Conservation (phyloP, 1,140 invertebrate species). For the Yoshiicerus persimilis region DNA sequence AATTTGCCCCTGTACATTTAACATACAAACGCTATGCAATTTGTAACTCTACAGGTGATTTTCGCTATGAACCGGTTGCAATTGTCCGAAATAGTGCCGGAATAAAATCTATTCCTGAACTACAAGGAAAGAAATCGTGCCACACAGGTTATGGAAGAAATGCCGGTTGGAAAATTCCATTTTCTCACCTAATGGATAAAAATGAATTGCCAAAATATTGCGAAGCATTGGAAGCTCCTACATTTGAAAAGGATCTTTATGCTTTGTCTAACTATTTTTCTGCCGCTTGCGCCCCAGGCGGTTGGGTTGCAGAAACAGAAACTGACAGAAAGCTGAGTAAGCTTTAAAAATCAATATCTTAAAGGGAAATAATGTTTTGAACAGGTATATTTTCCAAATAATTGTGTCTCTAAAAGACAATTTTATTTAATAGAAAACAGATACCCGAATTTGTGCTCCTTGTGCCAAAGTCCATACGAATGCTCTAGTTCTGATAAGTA, state of each 20-base stretch:
- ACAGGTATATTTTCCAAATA: neutral
- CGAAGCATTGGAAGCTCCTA: conserved; percentile 65
- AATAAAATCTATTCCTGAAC: conserved; percentile 64
- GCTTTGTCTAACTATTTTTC: conserved; percentile 71
- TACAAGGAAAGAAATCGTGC: conserved; percentile 73
- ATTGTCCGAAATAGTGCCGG: conserved; percentile 69
- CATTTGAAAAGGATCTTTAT: conserved; percentile 70
- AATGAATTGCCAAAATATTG: conserved; percentile 66
- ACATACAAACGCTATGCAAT: no score
- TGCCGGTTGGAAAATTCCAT: conserved; percentile 59
- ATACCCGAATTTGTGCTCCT: conserved; percentile 69
- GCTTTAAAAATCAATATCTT: conserved; percentile 44
- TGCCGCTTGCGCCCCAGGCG: conserved; percentile 74
- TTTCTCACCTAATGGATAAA: conserved; percentile 71
- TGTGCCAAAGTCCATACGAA: conserved; percentile 69
- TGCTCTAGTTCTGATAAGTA: conserved; percentile 79
- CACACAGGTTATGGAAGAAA: conserved; percentile 76
- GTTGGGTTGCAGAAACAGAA: conserved; percentile 70
- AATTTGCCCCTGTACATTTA: no score
- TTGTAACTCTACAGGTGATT: conserved; percentile 59
- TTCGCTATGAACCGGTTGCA: conserved; percentile 74
- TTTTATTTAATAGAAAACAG: conserved; percentile 61
- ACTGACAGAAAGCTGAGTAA: conserved; percentile 70
- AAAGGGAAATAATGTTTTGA: neutral
- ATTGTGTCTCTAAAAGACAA: no score